A percentile compares a stretch with the other conserved stretches of the same genome.
Conservation (phyloP, 2,888 invertebrate species). For the Amblyjoppa fuscipennis region DNA sequence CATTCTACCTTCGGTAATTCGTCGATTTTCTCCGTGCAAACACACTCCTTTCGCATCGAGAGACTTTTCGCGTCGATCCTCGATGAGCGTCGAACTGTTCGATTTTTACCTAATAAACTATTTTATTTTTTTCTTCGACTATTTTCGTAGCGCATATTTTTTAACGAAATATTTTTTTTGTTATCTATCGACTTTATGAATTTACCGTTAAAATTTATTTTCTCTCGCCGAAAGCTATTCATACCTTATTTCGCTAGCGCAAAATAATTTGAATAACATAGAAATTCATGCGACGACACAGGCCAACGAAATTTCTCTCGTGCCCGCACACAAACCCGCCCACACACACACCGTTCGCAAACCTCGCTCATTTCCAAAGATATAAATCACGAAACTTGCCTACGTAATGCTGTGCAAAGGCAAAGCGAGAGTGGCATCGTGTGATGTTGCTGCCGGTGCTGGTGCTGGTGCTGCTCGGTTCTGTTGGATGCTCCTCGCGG, state of each 20-base stretch:
- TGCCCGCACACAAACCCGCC: not conserved
- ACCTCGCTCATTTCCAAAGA: constrained; percentile 63
- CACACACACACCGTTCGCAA: constrained; percentile 2
- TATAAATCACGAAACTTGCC: constrained; percentile 70
- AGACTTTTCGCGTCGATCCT: constrained; percentile 36
- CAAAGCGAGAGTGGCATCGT: constrained; percentile 66
- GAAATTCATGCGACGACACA: constrained; percentile 47
- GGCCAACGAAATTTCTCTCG: constrained; percentile 48
- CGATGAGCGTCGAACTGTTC: not conserved
- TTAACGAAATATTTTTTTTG: not conserved
- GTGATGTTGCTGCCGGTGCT: constrained; percentile 57
- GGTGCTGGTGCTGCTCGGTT: constrained; percentile 20
- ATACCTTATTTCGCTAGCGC: constrained; percentile 5
- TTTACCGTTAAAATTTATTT: not conserved
- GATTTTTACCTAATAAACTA: too few species aligned
- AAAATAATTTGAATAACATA: constrained; percentile 39
- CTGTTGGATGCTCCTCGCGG: constrained; percentile 52
- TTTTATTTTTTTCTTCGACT: too few species aligned
- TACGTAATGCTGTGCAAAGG: constrained; percentile 68
- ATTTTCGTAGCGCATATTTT: not conserved
- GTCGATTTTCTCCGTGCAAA: constrained; percentile 54
- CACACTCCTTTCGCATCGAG: constrained; percentile 37
- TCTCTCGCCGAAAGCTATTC: not conserved
- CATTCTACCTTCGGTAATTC: constrained; percentile 43
- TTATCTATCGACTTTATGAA: not conserved